A percentile compares a stretch with the other conserved stretches of the same genome.
Evolutionary conservation across 2,888 invertebrate genomes (phyloP).

Genomic region (Hipparchia semele): DNA sequence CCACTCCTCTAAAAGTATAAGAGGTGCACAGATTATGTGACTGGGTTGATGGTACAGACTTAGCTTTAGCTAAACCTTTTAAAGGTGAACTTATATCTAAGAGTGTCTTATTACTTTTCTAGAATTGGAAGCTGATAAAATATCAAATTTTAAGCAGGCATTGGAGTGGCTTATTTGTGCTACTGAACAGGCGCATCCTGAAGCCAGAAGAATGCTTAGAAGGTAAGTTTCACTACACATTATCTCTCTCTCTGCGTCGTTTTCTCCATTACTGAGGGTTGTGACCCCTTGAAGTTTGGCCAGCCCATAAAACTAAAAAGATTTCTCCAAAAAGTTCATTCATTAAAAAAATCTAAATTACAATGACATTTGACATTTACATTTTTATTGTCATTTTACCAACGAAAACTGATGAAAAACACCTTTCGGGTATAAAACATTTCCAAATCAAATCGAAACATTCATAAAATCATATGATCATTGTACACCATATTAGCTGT

Average conservation of each 20-base stretch:
- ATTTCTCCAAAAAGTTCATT: neutral
- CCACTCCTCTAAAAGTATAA: no score
- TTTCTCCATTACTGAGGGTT: neutral
- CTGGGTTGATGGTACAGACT: no score
- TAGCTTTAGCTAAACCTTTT: no score
- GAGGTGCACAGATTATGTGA: no score
- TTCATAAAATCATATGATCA: constrained; percentile 1
- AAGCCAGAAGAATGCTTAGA: constrained; percentile 91
- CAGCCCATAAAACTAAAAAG: neutral
- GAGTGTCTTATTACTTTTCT: constrained; percentile 43
- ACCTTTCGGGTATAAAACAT: neutral
- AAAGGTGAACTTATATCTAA: no score
- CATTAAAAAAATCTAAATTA: neutral
- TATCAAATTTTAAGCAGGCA: constrained; percentile 91
- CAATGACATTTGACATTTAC: constrained; percentile 40
- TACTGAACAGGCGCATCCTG: constrained; percentile 94
- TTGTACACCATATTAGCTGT: neutral
- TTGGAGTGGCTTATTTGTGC: constrained; percentile 97
- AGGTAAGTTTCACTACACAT: constrained; percentile 52
- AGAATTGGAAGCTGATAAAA: constrained; percentile 87
- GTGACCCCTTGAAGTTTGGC: no score
- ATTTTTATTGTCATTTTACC: neutral
- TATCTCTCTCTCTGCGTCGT: neutral
- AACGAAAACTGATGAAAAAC: neutral
- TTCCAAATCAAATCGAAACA: neutral